phyloP scores from a whole-genome alignment of 2,797 vertebrate genomes.

The Mastacembelus armatus region DNA sequence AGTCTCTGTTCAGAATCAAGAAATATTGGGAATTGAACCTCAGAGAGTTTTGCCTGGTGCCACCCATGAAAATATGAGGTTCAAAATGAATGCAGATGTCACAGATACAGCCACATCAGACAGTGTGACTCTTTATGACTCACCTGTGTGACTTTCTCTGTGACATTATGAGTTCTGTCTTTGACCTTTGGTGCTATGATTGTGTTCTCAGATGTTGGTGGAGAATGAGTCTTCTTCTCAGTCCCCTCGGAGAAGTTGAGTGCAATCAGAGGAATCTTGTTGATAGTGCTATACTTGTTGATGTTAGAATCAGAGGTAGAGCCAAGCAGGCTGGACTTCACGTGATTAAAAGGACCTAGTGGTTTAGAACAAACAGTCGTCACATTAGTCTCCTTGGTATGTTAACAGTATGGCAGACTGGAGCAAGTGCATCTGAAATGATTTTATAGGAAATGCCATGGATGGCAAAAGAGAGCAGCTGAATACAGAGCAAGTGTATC shows the following conservation, averaged over 20 bases:
- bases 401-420: background rate
- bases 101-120: background rate
- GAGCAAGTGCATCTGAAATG: constrained; percentile 1
- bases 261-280: constrained; percentile 97
- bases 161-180: constrained; percentile 98
- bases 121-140: constrained; percentile 34
- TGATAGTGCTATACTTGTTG: constrained; percentile 99
- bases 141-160: constrained; percentile 99
- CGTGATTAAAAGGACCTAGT: constrained; percentile 95
- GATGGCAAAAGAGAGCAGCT: background rate
- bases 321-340: constrained; percentile 96
- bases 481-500: background rate
- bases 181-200: constrained; percentile 99
- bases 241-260: constrained; percentile 95
- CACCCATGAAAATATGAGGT: background rate
- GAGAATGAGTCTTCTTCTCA: constrained; percentile 94
- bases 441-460: background rate
- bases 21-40: background rate
- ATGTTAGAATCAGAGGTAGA: constrained; percentile 99
- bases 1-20: constrained; percentile 15
- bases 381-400: constrained; percentile 8
- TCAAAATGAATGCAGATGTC: background rate
- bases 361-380: constrained; percentile 39
- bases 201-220: constrained; percentile 94
- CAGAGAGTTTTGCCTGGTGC: background rate